Conservation (phyloP, 1,140 invertebrate species). For the Caenorhabditis briggsae region DNA sequence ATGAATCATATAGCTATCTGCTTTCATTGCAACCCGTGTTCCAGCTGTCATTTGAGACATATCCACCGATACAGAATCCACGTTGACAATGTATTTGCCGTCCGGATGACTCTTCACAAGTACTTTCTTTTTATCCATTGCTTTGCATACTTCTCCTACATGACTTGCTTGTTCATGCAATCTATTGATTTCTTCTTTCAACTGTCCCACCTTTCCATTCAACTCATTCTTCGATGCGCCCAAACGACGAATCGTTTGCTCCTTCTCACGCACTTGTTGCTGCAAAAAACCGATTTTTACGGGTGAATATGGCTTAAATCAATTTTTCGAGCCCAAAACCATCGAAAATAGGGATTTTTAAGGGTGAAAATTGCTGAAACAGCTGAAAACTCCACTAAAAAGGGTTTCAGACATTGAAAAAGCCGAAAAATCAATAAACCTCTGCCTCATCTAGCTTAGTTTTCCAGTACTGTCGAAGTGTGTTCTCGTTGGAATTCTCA, state of each 20-base stretch:
- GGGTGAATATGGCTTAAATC: too few species aligned
- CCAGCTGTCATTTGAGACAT: conserved; percentile 98
- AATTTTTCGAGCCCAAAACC: too few species aligned
- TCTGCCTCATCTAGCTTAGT: conserved; percentile 74
- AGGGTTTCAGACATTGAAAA: too few species aligned
- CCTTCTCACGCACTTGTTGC: conserved; percentile 89
- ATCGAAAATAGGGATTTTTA: background rate
- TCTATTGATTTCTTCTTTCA: conserved; percentile 95
- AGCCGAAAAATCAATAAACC: background rate
- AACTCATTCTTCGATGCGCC: conserved; percentile 99
- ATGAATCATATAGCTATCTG: conserved; percentile 98
- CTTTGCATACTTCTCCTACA: conserved; percentile 98
- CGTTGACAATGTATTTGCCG: conserved; percentile 99
- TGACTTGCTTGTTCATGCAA: conserved; percentile 99
- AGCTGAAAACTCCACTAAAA: background rate
- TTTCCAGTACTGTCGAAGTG: conserved; percentile 67
- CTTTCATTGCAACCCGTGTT: conserved; percentile 94
- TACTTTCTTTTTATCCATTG: conserved; percentile 99
- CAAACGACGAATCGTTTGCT: conserved; percentile 93
- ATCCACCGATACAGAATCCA: conserved; percentile 96
- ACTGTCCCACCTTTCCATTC: conserved; percentile 94
- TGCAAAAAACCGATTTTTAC: conserved; percentile 83
- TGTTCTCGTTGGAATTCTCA: conserved; percentile 51
- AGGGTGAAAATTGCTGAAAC: background rate
- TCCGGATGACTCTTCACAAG: conserved; percentile 98